Conservation (phyloP, 2,797 vertebrate species). For the Anabacerthia variegaticeps region DNA sequence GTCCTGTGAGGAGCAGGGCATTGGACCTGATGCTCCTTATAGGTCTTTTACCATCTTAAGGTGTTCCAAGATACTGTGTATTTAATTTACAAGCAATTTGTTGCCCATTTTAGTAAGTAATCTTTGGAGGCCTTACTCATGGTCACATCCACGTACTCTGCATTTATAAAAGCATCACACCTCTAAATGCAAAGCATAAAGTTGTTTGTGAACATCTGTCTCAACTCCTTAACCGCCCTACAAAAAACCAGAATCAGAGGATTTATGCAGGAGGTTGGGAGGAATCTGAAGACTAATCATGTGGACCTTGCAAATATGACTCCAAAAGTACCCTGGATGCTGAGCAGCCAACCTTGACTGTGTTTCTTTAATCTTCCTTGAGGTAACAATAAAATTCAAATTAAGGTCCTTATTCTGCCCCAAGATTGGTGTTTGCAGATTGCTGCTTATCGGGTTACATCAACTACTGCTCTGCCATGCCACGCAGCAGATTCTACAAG, state of each 20-base stretch:
- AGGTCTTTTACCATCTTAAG: background rate
- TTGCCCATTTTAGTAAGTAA: background rate
- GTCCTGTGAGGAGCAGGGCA: accelerated
- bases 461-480: background rate
- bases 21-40: background rate
- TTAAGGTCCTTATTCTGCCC: background rate
- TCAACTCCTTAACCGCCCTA: background rate
- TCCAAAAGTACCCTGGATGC: background rate
- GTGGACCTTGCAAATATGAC: background rate
- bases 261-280: background rate
- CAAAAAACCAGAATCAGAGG: background rate
- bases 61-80: background rate
- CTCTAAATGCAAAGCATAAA: background rate
- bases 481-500: background rate
- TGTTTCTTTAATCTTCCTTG: background rate
- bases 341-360: background rate
- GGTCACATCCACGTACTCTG: background rate
- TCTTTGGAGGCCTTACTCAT: background rate
- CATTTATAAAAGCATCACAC: background rate
- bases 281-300: background rate
- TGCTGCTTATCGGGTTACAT: constrained; percentile 10
- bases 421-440: background rate
- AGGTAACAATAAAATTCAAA: constrained; percentile 30
- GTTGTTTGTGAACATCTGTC: background rate
- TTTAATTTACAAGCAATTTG: background rate